phyloP scores from a whole-genome alignment of 2,888 invertebrate species.

The Dusona sp. region DNA sequence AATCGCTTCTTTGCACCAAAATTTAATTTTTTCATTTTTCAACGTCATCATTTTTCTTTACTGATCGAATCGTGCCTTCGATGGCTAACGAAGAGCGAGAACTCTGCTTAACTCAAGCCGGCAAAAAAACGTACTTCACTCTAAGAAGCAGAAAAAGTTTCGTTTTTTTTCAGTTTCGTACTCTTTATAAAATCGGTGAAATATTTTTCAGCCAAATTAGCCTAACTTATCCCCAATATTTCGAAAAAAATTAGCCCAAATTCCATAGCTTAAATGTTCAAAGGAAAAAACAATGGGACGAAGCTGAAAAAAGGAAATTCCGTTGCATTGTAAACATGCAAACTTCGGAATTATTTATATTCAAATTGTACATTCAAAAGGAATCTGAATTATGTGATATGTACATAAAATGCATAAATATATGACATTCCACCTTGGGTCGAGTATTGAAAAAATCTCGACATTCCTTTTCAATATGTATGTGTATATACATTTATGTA shows the following conservation, averaged over 20 bases:
- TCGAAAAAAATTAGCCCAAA: background rate
- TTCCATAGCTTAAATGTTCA: background rate
- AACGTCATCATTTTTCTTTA: too few relatives aligned
- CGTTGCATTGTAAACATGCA: background rate
- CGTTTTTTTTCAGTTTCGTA: background rate
- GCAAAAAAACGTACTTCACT: too few relatives aligned
- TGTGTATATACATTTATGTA: background rate
- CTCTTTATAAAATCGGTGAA: background rate
- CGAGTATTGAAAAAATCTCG: slow-evolving; percentile 1
- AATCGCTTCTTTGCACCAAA: too few relatives aligned
- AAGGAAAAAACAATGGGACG: background rate
- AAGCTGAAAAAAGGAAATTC: background rate
- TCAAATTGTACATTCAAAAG: background rate
- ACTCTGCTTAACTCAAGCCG: too few relatives aligned
- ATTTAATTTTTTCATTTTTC: too few relatives aligned
- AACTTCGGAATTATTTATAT: background rate
- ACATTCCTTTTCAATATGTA: background rate
- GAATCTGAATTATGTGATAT: background rate
- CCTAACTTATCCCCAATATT: background rate
- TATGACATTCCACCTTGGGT: background rate
- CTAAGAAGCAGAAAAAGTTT: too few relatives aligned
- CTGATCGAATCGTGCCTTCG: too few relatives aligned
- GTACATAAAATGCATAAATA: background rate
- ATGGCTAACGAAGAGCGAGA: too few relatives aligned
- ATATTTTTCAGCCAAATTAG: background rate